Conservation (phyloP, 2,113 vertebrate species). For the Ramphastos sulfuratus region DNA sequence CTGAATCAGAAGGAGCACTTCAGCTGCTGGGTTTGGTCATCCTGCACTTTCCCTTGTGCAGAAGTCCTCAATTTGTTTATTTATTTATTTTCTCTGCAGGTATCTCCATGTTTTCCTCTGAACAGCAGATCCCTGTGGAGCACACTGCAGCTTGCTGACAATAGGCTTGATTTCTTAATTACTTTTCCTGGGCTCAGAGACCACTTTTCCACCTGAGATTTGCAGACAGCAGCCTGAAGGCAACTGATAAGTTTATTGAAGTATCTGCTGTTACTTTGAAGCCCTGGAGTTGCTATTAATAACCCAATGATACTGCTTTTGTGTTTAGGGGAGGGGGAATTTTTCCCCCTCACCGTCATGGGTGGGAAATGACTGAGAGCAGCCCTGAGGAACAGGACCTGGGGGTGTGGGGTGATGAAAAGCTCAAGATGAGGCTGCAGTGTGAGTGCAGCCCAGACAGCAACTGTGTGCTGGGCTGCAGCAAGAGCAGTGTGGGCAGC, state of each 20-base stretch:
- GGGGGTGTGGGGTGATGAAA: too few relatives aligned
- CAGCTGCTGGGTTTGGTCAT: neutral
- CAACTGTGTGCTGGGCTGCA: too few relatives aligned
- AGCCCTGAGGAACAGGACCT: too few relatives aligned
- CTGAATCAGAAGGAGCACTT: neutral
- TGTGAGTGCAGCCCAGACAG: too few relatives aligned
- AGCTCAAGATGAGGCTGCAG: too few relatives aligned
- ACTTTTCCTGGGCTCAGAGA: neutral
- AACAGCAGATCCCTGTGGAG: neutral
- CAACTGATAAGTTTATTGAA: conserved; percentile 54
- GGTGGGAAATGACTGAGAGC: too few relatives aligned
- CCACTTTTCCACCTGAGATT: neutral
- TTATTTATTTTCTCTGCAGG: neutral
- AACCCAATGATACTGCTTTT: neutral
- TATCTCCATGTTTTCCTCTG: neutral
- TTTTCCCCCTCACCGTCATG: too few relatives aligned
- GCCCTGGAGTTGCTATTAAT: conserved; percentile 12
- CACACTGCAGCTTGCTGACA: neutral
- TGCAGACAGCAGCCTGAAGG: conserved; percentile 18
- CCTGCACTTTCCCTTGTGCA: neutral
- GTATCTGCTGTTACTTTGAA: neutral
- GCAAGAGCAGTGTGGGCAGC: too few relatives aligned
- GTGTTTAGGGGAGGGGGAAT: neutral
- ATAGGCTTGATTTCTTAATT: conserved; percentile 48
- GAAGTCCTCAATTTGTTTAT: neutral